Percentiles rank a stretch among this genome's conserved stretches.
These are phyloP conservation scores for Athene cunicularia DNA, from an alignment of 2,113 vertebrate genomes.

Conservation along the genomic window DNA sequence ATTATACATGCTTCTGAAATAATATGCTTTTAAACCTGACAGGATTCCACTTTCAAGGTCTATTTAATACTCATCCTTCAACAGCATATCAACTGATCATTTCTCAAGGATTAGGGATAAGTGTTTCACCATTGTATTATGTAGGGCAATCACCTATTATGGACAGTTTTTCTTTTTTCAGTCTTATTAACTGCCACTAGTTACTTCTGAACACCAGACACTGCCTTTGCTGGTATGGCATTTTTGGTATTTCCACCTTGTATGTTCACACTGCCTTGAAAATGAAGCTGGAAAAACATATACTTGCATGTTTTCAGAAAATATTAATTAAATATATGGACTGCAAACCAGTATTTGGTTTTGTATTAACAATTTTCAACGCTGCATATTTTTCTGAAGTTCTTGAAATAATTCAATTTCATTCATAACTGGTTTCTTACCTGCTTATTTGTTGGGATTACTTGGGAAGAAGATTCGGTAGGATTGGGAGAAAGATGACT, in stretches of 20 bases:
- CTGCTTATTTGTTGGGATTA: slow-evolving; percentile 69
- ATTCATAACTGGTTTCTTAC: slow-evolving; percentile 21
- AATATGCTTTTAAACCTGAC: not conserved
- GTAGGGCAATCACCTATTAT: not conserved
- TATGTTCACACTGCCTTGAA: not conserved
- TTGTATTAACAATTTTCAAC: not conserved
- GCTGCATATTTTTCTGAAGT: not conserved
- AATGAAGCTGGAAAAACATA: not conserved
- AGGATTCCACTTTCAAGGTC: not conserved
- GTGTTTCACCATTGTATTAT: not conserved
- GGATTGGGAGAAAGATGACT: slow-evolving; percentile 40
- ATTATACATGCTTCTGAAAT: not conserved
- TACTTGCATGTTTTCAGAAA: not conserved
- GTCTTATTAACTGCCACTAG: not conserved
- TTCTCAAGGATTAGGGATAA: not conserved
- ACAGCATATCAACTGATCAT: not conserved
- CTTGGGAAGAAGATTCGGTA: slow-evolving; percentile 62
- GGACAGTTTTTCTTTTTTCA: not conserved
- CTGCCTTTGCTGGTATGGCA: not conserved
- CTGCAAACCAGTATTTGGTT: not conserved
- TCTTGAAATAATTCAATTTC: not conserved
- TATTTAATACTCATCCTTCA: not conserved
- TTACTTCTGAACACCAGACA: not conserved
- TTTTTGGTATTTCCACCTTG: not conserved
- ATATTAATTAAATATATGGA: not conserved